Evolutionary conservation across 2,797 vertebrate species (phyloP).

Genomic region (Perdix hodgsoniae): DNA sequence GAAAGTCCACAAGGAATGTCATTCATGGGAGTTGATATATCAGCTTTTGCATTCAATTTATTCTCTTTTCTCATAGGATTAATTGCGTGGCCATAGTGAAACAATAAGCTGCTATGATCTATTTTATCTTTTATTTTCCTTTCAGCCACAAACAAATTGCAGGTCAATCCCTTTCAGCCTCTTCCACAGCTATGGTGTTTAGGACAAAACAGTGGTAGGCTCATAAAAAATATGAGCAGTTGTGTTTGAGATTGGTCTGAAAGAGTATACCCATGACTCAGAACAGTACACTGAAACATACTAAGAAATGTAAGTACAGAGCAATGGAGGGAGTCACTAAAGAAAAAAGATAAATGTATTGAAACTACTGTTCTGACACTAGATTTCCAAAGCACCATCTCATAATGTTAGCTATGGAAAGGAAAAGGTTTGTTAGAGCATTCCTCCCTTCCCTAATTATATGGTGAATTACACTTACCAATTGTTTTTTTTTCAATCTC

Average conservation of each 20-base stretch:
- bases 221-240: neutral
- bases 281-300: neutral
- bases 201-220: neutral
- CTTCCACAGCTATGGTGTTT: neutral
- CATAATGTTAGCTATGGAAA: neutral
- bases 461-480: neutral
- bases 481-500: neutral
- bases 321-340: neutral
- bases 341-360: neutral
- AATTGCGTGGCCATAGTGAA: neutral
- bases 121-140: neutral
- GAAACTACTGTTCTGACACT: neutral
- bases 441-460: neutral
- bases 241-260: neutral
- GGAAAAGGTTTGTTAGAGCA: neutral
- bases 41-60: neutral
- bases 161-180: neutral
- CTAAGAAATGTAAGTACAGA: neutral
- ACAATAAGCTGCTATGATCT: neutral
- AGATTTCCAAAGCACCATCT: neutral
- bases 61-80: neutral
- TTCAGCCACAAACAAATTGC: neutral
- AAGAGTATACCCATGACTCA: neutral
- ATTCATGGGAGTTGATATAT: neutral
- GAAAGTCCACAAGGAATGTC: neutral